phyloP scores from a whole-genome alignment of 2,888 invertebrate genomes.

The Atethmia centrago region DNA sequence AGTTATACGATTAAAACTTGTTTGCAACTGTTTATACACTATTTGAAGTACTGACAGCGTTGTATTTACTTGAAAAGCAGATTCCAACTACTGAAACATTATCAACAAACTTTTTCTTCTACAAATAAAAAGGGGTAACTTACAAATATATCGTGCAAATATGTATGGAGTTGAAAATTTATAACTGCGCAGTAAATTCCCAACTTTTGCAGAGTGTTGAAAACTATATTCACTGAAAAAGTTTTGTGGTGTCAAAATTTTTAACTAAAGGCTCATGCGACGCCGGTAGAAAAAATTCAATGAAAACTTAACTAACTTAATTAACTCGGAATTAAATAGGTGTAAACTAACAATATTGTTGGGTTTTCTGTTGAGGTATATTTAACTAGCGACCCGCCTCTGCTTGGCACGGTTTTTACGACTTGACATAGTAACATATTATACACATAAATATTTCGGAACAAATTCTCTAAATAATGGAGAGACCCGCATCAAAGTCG shows the following conservation, averaged over 20 bases:
- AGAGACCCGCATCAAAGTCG: no score
- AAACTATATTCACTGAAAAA: slow-evolving; percentile 17
- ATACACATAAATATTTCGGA: no score
- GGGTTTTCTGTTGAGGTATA: neutral
- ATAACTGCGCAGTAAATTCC: slow-evolving; percentile 7
- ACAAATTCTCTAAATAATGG: no score
- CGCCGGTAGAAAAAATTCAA: no score
- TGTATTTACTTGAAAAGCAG: neutral
- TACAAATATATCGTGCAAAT: slow-evolving; percentile 4
- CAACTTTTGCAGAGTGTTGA: neutral
- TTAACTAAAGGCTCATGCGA: no score
- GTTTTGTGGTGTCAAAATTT: slow-evolving; percentile 8
- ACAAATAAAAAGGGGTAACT: neutral
- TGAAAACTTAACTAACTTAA: no score
- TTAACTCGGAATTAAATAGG: neutral
- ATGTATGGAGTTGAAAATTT: neutral
- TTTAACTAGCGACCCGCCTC: no score
- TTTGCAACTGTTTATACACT: neutral
- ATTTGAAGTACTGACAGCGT: neutral
- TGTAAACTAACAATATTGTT: neutral
- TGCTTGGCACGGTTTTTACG: no score
- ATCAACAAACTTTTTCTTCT: neutral
- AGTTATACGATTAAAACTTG: neutral
- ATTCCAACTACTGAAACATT: neutral
- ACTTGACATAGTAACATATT: no score